phyloP scores from a whole-genome alignment of 2,888 invertebrate genomes.

The Xanthostigma xanthostigma region DNA sequence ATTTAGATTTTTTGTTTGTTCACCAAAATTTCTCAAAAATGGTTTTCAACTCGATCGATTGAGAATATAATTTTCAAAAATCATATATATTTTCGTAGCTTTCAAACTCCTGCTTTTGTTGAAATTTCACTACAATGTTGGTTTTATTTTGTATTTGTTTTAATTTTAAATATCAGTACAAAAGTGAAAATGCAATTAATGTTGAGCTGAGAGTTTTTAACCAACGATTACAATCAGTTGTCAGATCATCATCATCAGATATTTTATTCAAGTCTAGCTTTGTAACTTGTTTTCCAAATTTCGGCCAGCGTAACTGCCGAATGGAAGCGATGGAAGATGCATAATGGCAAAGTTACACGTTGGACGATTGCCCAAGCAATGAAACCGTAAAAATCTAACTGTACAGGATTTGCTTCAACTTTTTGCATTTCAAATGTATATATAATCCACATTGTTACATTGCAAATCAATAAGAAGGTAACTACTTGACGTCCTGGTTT shows the following conservation, averaged over 20 bases:
- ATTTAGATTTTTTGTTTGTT: no score
- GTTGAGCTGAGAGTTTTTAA: slow-evolving; percentile 12
- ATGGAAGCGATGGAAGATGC: slow-evolving; percentile 94
- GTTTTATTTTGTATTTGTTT: background rate
- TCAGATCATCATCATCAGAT: no score
- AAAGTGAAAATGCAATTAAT: slow-evolving; percentile 2
- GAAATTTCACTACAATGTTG: no score
- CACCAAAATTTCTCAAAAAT: no score
- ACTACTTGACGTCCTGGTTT: slow-evolving; percentile 93
- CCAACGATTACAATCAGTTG: background rate
- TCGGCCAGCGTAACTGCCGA: slow-evolving; percentile 88
- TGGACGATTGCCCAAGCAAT: slow-evolving; percentile 88
- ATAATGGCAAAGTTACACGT: slow-evolving; percentile 81
- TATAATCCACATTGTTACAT: slow-evolving; percentile 92
- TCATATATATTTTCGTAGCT: no score
- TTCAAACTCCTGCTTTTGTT: no score
- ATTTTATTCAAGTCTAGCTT: slow-evolving; percentile 71
- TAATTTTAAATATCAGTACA: background rate
- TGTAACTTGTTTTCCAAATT: slow-evolving; percentile 93
- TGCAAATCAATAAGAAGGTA: slow-evolving; percentile 87
- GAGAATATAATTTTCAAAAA: no score
- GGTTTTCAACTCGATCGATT: no score
- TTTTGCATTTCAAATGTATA: slow-evolving; percentile 92
- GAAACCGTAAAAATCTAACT: slow-evolving; percentile 84
- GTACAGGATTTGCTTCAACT: slow-evolving; percentile 83